Percentiles rank a stretch among this genome's conserved stretches.
Evolutionary conservation across 2,888 invertebrate species (phyloP).

Genomic region (Sympetrum striolatum): DNA sequence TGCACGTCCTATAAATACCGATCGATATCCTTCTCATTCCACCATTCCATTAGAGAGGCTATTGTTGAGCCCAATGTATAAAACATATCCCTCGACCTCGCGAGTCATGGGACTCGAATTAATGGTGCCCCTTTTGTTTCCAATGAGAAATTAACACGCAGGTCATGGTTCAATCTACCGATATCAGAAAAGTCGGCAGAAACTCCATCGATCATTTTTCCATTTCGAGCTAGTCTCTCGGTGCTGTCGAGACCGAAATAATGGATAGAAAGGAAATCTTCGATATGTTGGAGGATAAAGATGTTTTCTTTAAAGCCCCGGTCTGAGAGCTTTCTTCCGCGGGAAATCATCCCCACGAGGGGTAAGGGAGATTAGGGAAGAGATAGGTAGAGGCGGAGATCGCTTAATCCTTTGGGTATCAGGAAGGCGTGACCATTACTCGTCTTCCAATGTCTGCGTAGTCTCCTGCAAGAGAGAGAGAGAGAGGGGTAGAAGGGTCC

Average conservation of each 20-base stretch:
- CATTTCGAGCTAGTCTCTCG: neutral
- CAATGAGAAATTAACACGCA: neutral
- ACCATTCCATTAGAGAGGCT: too few species aligned
- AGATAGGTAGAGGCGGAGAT: neutral
- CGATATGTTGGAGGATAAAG: neutral
- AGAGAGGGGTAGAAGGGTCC: neutral
- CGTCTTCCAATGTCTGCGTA: neutral
- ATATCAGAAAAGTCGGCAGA: neutral
- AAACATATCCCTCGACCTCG: too few species aligned
- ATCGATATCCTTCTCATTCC: too few species aligned
- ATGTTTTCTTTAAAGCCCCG: neutral
- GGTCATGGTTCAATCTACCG: neutral
- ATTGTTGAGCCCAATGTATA: too few species aligned
- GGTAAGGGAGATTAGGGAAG: neutral
- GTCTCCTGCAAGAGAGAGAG: neutral
- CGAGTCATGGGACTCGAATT: neutral
- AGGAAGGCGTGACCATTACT: constrained; percentile 24
- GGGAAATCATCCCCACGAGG: neutral
- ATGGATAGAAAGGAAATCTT: neutral
- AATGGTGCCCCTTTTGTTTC: neutral
- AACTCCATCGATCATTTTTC: neutral
- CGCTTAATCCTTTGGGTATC: neutral
- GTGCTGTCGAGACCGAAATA: neutral
- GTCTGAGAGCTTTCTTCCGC: neutral
- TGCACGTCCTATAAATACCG: too few species aligned